Evolutionary conservation across 2,888 invertebrate genomes (phyloP), one percentile per base, ranked within the genome.

Genomic region (Sipunculus nudus): DNA sequence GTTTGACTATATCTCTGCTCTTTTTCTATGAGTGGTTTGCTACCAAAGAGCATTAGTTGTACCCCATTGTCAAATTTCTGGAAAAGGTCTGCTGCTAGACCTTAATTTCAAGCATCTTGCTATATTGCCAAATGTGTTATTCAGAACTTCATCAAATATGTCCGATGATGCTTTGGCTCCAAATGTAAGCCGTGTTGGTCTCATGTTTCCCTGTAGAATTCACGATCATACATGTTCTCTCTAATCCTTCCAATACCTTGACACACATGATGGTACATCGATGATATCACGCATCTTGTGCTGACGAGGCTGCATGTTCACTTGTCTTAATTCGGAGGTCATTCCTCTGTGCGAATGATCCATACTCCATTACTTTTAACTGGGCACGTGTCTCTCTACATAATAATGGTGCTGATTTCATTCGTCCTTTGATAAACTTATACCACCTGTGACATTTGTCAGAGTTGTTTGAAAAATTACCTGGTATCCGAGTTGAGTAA

Each of bases 1-100:
- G n/a, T n/a, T 35, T 35, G 35, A 16, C 16, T 35, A 16, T 35
- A 35, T 35, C 35, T 13, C 57, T 31, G 54, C 50, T 59, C 59
- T n/a, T 40, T 31, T 32, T 26, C 53, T 48, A 25, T 53, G 6
- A 59, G 49, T n/a, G 56, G 43, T n/a, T 50, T 50, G 28, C 55
- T 58, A 3, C 52, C 56, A 45, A 50, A 63, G 28, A 59, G 63
- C 4, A 63, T 54, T 39, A 56, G 55, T 52, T 63, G 54, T n/a
- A 50, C 21, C 35, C 63, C 57, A 38, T 53, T 53, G 1, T 31
- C 43, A n/a, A 54, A 56, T 31, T 53, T 48, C 35, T 64, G 59
- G 39, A 57, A 60, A 48, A 19, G n/a, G 41, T 40, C 35, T 13
- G 35, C 35, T 13, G 35, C 8, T 16, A 35, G 35, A 13, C 35